Conservation (phyloP, 2,797 vertebrate species). For the Okamejei kenojei region DNA sequence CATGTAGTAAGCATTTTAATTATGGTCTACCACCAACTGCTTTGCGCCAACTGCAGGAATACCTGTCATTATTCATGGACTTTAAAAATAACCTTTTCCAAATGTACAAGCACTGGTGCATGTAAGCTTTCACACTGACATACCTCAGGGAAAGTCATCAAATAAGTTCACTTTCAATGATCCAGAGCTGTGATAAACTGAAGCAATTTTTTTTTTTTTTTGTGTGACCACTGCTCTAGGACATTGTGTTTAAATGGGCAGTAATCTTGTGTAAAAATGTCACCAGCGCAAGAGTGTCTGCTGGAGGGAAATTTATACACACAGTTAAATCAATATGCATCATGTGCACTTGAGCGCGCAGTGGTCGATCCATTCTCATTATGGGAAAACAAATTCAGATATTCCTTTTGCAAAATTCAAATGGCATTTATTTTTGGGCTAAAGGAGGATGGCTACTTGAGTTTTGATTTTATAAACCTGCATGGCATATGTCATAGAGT, state of each 20-base stretch:
- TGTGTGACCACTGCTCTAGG: constrained; percentile 52
- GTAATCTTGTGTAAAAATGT: constrained; percentile 58
- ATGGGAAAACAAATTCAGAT: constrained; percentile 60
- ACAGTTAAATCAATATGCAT: constrained; percentile 60
- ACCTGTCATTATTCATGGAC: constrained; percentile 28
- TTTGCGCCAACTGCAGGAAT: not conserved
- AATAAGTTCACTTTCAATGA: constrained; percentile 46
- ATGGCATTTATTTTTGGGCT: not conserved
- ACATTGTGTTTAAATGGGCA: constrained; percentile 60
- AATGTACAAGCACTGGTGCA: constrained; percentile 45
- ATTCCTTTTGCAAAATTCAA: constrained; percentile 40
- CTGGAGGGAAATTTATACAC: constrained; percentile 53
- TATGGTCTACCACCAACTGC: constrained; percentile 10
- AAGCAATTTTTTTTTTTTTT: constrained; percentile 52
- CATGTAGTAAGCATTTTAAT: constrained; percentile 10
- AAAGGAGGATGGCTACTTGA: not conserved
- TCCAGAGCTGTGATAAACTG: constrained; percentile 52
- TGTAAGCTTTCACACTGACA: constrained; percentile 43
- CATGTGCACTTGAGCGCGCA: constrained; percentile 58
- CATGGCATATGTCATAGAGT: too few relatives aligned
- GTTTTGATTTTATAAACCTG: not conserved
- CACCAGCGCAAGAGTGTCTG: constrained; percentile 50
- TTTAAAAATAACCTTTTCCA: constrained; percentile 38
- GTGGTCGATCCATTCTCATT: constrained; percentile 63
- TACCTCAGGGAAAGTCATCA: constrained; percentile 43